Evolutionary conservation across 2,113 vertebrate genomes (phyloP), one percentile per base, ranked within the genome.

Genomic region (Prolemur simus): DNA sequence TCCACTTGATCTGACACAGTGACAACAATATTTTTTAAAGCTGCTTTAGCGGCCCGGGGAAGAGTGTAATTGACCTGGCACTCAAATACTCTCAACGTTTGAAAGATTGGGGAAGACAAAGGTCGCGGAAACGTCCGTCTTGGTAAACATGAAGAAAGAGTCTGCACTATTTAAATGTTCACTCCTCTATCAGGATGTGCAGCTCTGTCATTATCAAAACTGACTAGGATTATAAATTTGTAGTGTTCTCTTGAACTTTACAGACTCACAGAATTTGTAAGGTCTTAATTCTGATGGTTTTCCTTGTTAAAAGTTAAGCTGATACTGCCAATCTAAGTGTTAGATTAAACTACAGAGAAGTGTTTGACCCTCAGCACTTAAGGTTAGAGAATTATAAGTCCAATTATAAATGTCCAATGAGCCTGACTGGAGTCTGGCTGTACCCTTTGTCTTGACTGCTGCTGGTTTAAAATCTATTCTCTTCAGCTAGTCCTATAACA

Each of bases 11-110:
- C 94, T 97, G 94, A 96, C 84, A 66, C 71, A 94, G 64, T 97
- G 97, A 92, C 89, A 97, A 94, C 77, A 97, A 60, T 92, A 96
- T 95, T 97, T 96, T 95, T 96, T 60, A 95, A 95, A 96, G 74
- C 87, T 81, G 23, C 17, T 71, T 97, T 96, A 95, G 47, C 64
- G 27, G 25, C 37, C 91, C 49, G 45, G 82, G 90, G 81, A 97
- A 92, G 77, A 92, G 13, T 71, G 37, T 96, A 91, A 69, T 71
- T 97, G 96, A 97, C 97, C 90, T 96, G 91, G 52, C 63, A 49
- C 42, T 87, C 5, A 32, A 78, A 78, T 10, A 34, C 37, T 92
- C 64, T 95, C 49, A 12, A 12, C 76, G 6, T 54, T 60, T 91
- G 94, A 97, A 96, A 85, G 60, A 68, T 34, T 66, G 45, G 64